Conservation (phyloP, 2,113 vertebrate genomes). For the Ctenodactylus gundi region DNA sequence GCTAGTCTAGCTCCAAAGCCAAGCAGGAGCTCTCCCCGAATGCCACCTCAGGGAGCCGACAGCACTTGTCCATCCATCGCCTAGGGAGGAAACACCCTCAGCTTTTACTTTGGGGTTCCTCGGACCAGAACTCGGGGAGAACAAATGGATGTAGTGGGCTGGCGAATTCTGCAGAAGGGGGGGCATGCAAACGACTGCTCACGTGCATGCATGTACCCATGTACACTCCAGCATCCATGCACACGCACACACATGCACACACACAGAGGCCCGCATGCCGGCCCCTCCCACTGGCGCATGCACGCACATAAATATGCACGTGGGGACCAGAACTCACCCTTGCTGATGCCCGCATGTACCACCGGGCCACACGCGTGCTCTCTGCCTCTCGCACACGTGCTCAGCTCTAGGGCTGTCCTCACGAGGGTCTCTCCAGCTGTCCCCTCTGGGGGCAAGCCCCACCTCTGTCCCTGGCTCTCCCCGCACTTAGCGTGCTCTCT, state of each 20-base stretch:
- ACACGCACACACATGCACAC: neutral
- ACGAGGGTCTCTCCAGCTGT: neutral
- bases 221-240: rapidly evolving
- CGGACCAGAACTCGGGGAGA: neutral
- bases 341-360: neutral
- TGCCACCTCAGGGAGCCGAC: rapidly evolving
- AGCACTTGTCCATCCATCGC: rapidly evolving
- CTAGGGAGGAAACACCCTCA: neutral
- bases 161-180: neutral
- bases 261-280: neutral
- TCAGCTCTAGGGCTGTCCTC: neutral
- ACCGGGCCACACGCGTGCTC: neutral
- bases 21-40: neutral
- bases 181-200: neutral
- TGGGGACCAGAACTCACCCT: neutral
- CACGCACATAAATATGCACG: neutral
- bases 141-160: rapidly evolving
- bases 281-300: rapidly evolving
- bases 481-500: neutral
- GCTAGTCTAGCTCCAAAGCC: neutral
- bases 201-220: rapidly evolving
- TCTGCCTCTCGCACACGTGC: no score
- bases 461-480: neutral
- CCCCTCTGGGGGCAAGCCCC: neutral
- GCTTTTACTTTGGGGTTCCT: neutral